Evolutionary conservation across 2,113 vertebrate species (phyloP).

Genomic region (Ageneiosus marmoratus): DNA sequence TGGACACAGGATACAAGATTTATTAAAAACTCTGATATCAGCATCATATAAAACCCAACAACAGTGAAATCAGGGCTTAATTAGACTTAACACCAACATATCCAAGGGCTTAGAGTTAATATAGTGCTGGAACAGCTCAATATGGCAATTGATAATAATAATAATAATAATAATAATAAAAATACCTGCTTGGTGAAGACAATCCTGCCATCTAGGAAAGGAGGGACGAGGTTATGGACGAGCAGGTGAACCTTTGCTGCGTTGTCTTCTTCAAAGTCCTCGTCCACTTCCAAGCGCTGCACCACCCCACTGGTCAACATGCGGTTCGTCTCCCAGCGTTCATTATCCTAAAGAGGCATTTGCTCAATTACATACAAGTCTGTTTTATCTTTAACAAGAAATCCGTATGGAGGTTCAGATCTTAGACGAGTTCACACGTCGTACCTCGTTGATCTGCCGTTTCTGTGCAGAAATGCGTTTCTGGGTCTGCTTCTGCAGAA

Average conservation of each 20-base stretch:
- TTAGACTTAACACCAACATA: neutral
- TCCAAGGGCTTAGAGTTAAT: neutral
- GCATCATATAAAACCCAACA: no score
- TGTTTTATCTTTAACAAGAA: neutral
- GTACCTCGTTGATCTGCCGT: constrained; percentile 95
- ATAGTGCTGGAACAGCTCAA: neutral
- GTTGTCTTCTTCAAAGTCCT: constrained; percentile 98
- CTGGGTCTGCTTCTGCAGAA: constrained; percentile 93
- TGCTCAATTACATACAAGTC: neutral
- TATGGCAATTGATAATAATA: neutral
- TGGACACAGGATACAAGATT: no score
- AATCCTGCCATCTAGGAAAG: constrained; percentile 94
- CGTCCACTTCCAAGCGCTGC: constrained; percentile 93
- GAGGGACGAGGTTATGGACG: constrained; percentile 95
- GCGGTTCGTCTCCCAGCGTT: constrained; percentile 98
- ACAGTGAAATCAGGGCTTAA: neutral
- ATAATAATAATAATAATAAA: neutral
- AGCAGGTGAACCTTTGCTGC: constrained; percentile 93
- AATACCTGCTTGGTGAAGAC: constrained; percentile 96
- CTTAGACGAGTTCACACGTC: no score
- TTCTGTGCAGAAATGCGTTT: constrained; percentile 96
- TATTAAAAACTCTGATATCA: no score
- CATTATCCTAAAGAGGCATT: constrained; percentile 82
- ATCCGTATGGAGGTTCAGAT: neutral
- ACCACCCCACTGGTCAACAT: constrained; percentile 98